Evolutionary conservation across 2,888 invertebrate species (phyloP), one percentile per base, ranked within the genome.

Genomic region (Amiota mariae): DNA sequence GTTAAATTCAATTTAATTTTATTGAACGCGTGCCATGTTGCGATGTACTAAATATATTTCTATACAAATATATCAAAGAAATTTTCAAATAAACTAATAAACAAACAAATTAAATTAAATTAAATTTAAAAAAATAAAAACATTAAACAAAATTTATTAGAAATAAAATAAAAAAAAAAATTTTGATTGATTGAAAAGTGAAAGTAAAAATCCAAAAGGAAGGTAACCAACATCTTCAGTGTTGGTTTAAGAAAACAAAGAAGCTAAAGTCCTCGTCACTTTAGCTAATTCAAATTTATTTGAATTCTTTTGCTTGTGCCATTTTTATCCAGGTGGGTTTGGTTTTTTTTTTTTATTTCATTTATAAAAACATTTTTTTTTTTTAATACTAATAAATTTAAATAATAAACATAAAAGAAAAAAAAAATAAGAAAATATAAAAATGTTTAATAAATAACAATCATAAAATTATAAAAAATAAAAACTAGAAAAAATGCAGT

Each of bases 301-400:
- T 85, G 82, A 87, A 88, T 87, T 86, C 87, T 88, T 87, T 88
- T 87, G 83, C 85, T 85, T 85, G 89, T 89, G 89, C 87, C 89
- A 89, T 88, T 82, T 80, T 81, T 86, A 87, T 89, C 88, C 88
- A 89, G 88, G 88, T 89, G 85, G 80, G 85, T 80, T 73, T 15
- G 2, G 15, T n/a, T 48, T 47, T 70, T 1, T 24, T 13, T 36
- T 36, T 6, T 2, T 36, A 6, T 36, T 4, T 36, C 36, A 36
- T 36, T 36, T 36, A 36, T 36, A 36, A 36, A 36, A 36, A 36
- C 36, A 36, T 36, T 36, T 36, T 36, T 36, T 56, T 10, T 36
- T 49, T 48, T 12, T 18, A 20, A 59, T 18, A 59, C 24, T 3
- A 1, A 59, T 54, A 59, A 1, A n/a, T 15, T 15, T 18, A 47